These are phyloP conservation scores for Himalopsyche kuldschensis DNA, from an alignment of 2,888 invertebrate species.

Conservation along the genomic window DNA sequence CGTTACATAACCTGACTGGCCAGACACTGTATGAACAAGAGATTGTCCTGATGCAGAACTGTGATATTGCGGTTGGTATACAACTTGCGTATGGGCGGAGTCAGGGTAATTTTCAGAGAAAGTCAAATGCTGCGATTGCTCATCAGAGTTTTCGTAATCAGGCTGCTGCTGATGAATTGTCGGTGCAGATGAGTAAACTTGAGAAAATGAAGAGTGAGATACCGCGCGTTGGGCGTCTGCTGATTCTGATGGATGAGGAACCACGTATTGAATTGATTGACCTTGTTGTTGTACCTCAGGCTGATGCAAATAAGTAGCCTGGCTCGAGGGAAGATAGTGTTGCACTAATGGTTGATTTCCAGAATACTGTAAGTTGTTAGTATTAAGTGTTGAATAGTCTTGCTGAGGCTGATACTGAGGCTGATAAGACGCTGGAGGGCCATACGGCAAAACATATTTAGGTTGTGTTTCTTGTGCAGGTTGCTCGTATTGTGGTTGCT, in stretches of 20 bases:
- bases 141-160: slow-evolving; percentile 42
- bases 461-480: background rate
- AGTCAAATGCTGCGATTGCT: slow-evolving; percentile 42
- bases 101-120: slow-evolving; percentile 63
- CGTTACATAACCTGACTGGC: background rate
- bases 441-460: background rate
- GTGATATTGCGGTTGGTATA: slow-evolving; percentile 51
- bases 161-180: slow-evolving; percentile 42
- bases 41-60: background rate
- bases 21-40: background rate
- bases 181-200: slow-evolving; percentile 46
- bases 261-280: slow-evolving; percentile 25
- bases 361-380: background rate
- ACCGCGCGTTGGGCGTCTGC: slow-evolving; percentile 43
- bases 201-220: slow-evolving; percentile 36
- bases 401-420: background rate
- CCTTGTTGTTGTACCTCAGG: background rate
- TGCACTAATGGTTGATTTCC: slow-evolving; percentile 2
- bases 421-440: background rate
- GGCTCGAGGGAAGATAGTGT: slow-evolving; percentile 16
- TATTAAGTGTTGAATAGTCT: background rate
- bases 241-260: slow-evolving; percentile 36
- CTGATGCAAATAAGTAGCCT: slow-evolving; percentile 13
- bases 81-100: slow-evolving; percentile 61
- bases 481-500: slow-evolving; percentile 51